Evolutionary conservation across 2,888 invertebrate genomes (phyloP).

Genomic region (Epistrophe eligans): DNA sequence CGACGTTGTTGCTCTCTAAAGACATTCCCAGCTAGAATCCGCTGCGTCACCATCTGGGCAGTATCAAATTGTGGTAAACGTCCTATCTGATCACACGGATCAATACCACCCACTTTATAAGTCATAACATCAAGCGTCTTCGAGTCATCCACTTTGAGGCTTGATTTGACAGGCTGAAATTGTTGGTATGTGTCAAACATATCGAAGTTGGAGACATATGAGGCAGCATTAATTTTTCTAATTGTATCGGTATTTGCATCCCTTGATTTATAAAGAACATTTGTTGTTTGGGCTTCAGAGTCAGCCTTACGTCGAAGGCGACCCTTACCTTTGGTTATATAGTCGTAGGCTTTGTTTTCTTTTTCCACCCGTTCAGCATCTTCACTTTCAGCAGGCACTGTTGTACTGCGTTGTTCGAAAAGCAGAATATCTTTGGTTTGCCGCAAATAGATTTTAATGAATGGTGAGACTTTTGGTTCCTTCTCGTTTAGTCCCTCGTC

Average conservation of each 20-base stretch:
- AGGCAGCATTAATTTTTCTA: constrained; percentile 85
- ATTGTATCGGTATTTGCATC: constrained; percentile 86
- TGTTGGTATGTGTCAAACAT: constrained; percentile 89
- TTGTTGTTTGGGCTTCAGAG: constrained; percentile 89
- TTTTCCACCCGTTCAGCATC: constrained; percentile 86
- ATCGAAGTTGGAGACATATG: constrained; percentile 91
- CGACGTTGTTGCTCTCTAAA: constrained; percentile 88
- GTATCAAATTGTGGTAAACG: constrained; percentile 85
- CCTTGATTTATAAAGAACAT: constrained; percentile 87
- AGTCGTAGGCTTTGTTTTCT: constrained; percentile 88
- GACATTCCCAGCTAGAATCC: constrained; percentile 89
- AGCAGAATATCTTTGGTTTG: constrained; percentile 88
- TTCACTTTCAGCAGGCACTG: constrained; percentile 86
- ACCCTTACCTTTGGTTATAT: constrained; percentile 88
- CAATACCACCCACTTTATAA: constrained; percentile 80
- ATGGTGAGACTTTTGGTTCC: constrained; percentile 83
- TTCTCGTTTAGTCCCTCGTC: neutral
- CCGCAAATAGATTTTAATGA: constrained; percentile 86
- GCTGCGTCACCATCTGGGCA: constrained; percentile 88
- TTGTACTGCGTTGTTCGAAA: constrained; percentile 87
- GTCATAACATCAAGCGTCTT: constrained; percentile 84
- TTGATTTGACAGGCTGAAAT: constrained; percentile 80
- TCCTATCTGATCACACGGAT: constrained; percentile 79
- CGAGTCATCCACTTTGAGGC: constrained; percentile 83
- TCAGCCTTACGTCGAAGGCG: constrained; percentile 87